Base-by-base conservation (phyloP, 2,888 invertebrate genomes). In the Phania funesta region DNA sequence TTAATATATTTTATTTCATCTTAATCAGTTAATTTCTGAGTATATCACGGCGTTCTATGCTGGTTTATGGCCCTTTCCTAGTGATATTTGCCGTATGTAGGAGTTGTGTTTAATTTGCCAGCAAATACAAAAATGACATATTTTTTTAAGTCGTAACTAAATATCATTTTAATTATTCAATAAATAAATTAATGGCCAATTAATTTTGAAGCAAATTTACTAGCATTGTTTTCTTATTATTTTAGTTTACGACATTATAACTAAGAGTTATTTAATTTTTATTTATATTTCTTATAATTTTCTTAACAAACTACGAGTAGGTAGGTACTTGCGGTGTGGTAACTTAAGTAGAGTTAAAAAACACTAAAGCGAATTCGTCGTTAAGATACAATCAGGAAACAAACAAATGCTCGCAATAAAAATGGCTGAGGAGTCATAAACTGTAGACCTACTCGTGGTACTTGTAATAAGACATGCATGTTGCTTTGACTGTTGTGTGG, bases 121-220 rank as follows among this genome's bases (percentile, higher is more conserved):
- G 35, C 9, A 9, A 26, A 52, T 22, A 9, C 22, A 13, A 13
- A 5, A 8, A 7, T 32, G 3, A 11, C 13, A n/a, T 9, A 26
- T 16, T 0, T 56, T 56, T 38, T 52, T 22, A 11, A 29, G 22
- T 62, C 38, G 20, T 52, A 64, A 64, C 32, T 60, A 60, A 52
- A 52, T 60, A 76, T 76, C 18, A 44, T 52, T 68, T 76, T 64
- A 71, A 58, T 58, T 58, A 56, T 41, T 46, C 60, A 76, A 62
- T 76, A 68, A 62, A 71, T 32, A 64, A 52, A 58, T 65, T 75
- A 78, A 82, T 82, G 41, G 29, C 44, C 74, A 75, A 58, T 38
- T 74, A 82, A 78, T 65, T 75, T 82, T 38, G 78, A 74, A 78
- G 58, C 48, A 58, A 78, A 78, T 78, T 82, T 70, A 82, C 44